Evolutionary conservation across 2,888 invertebrate genomes (phyloP).

Genomic region (Thysanoteuthis rhombus): DNA sequence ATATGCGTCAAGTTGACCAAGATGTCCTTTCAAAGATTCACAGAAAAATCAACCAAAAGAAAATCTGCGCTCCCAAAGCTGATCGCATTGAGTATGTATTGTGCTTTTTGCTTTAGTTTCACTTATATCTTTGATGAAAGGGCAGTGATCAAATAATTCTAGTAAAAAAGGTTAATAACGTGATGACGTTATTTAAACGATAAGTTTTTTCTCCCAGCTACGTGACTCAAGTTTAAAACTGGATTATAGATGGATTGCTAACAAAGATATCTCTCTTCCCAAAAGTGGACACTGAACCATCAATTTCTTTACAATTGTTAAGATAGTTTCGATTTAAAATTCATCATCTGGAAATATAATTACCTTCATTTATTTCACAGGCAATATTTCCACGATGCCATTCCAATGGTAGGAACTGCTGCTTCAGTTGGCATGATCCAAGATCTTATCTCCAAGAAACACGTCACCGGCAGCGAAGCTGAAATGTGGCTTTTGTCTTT

Average conservation of each 20-base stretch:
- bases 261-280: too few species aligned
- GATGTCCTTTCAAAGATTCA: not conserved
- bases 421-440: constrained; percentile 86
- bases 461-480: constrained; percentile 75
- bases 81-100: not conserved
- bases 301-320: not conserved
- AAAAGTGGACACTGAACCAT: not conserved
- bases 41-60: not conserved
- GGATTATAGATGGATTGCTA: too few species aligned
- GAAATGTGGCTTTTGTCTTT: constrained; percentile 87
- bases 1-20: not conserved
- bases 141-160: too few species aligned
- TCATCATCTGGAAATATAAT: not conserved
- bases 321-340: not conserved
- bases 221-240: too few species aligned
- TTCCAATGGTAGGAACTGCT: constrained; percentile 86
- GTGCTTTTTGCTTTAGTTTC: not conserved
- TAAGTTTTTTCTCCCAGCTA: too few species aligned
- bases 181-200: too few species aligned
- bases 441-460: constrained; percentile 78
- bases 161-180: too few species aligned
- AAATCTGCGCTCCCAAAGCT: not conserved
- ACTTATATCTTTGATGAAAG: not conserved
- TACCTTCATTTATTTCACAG: constrained; percentile 69
- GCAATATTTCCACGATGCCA: constrained; percentile 82